phyloP scores from a whole-genome alignment of 2,113 vertebrate genomes.

The Zosterops japonicus region DNA sequence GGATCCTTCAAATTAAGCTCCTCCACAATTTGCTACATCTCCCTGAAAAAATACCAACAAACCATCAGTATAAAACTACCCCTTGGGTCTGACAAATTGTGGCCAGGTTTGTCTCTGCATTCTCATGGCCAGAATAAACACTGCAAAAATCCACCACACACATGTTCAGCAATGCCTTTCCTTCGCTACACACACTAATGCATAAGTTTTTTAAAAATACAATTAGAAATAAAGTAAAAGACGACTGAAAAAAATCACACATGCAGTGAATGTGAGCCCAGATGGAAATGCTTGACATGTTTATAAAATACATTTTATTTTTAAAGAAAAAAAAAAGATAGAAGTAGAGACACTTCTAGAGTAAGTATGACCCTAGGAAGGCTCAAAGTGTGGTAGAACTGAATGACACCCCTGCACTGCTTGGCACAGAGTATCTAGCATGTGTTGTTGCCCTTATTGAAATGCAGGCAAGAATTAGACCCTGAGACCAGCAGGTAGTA shows the following conservation, averaged over 20 bases:
- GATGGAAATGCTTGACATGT: background rate
- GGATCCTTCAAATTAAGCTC: background rate
- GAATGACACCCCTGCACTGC: background rate
- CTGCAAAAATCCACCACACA: background rate
- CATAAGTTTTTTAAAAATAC: background rate
- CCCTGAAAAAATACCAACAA: background rate
- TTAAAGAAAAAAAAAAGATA: background rate
- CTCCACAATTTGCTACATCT: background rate
- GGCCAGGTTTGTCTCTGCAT: background rate
- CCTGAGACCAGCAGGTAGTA: background rate
- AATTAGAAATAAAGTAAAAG: background rate
- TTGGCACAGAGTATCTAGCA: background rate
- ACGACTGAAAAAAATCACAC: background rate
- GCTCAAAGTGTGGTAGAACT: background rate
- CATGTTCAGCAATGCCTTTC: background rate
- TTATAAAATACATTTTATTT: background rate
- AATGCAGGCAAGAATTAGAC: background rate
- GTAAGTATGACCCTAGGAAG: background rate
- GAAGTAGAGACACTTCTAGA: background rate
- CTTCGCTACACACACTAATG: accelerated
- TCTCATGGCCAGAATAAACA: background rate
- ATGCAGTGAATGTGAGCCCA: background rate
- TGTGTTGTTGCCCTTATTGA: accelerated
- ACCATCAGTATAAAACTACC: background rate
- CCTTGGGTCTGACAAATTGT: background rate